phyloP scores from a whole-genome alignment of 2,888 invertebrate species.

The Amblyjoppa proteus region DNA sequence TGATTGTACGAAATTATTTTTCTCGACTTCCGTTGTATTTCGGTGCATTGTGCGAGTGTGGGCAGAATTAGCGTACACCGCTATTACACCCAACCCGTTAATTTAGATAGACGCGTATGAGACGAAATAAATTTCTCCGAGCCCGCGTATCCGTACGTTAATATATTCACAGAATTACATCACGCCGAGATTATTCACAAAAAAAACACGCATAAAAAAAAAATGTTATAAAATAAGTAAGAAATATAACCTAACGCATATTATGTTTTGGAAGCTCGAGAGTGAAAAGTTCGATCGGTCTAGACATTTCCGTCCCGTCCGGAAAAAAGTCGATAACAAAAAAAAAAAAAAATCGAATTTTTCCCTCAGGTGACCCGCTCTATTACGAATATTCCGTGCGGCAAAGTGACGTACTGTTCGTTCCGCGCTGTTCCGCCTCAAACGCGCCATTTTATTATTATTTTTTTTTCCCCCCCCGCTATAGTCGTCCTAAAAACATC shows the following conservation, averaged over 20 bases:
- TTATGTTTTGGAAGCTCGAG: neutral
- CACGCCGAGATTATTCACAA: neutral
- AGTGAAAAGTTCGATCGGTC: neutral
- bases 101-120: neutral
- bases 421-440: neutral
- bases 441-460: neutral
- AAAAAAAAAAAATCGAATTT: neutral
- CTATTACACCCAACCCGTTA: neutral
- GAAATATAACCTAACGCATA: neutral
- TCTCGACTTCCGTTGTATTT: neutral
- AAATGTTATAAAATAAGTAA: neutral
- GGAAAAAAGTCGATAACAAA: neutral
- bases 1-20: too few relatives aligned
- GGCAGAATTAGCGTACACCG: neutral
- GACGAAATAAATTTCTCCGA: neutral
- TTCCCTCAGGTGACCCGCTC: neutral
- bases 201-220: neutral
- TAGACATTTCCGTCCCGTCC: neutral
- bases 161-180: neutral
- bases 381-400: neutral
- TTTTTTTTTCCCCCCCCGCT: neutral
- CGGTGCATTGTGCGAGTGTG: neutral
- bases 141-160: neutral
- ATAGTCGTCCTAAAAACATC: constrained; percentile 34
- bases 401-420: neutral